These are phyloP conservation scores for Archegozetes longisetosus DNA, from an alignment of 1,140 invertebrate species.

Conservation along the genomic window DNA sequence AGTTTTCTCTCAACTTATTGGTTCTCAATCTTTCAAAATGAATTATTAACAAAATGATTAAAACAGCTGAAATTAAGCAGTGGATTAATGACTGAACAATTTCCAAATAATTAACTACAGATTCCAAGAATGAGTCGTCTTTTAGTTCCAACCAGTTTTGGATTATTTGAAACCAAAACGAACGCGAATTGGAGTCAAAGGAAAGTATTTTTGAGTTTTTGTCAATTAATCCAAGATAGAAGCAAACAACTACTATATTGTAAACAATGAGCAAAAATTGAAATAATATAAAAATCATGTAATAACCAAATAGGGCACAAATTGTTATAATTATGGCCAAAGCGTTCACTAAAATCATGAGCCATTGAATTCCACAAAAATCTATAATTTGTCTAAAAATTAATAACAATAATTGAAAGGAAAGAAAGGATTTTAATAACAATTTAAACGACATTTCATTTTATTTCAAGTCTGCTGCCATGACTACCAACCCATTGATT, in stretches of 20 bases:
- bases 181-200: neutral
- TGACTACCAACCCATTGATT: neutral
- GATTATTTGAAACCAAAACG: neutral
- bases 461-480: neutral
- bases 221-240: neutral
- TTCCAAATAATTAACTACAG: neutral
- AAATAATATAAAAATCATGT: neutral
- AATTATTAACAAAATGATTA: too few relatives aligned
- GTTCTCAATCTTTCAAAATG: too few relatives aligned
- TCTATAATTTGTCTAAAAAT: slow-evolving; percentile 5
- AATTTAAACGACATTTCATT: neutral
- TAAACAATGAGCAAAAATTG: slow-evolving; percentile 1
- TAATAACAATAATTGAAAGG: neutral
- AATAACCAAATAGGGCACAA: neutral
- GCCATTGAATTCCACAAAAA: slow-evolving; percentile 7
- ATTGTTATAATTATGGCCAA: slow-evolving; percentile 3
- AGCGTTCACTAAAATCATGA: slow-evolving; percentile 1
- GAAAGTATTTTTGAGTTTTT: neutral
- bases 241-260: neutral
- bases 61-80: neutral
- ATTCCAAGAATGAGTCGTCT: neutral
- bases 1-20: neutral
- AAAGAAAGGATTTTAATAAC: neutral
- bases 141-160: neutral
- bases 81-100: neutral